These are phyloP conservation scores for Orthosia gracilis DNA, from an alignment of 2,888 invertebrate genomes.

Conservation along the genomic window DNA sequence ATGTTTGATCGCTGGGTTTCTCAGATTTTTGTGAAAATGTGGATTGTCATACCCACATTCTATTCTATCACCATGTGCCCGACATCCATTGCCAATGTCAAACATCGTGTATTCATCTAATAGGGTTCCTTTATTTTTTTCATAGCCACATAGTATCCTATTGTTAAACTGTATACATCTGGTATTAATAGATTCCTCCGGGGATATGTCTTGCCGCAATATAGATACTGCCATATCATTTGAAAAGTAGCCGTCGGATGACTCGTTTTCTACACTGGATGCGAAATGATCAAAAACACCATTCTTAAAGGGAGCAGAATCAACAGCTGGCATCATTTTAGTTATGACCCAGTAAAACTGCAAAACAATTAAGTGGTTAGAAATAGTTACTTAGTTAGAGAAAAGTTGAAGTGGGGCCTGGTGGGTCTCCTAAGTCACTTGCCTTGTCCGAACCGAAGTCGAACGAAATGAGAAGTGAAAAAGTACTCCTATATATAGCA, in stretches of 20 bases:
- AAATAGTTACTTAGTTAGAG: neutral
- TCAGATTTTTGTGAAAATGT: conserved; percentile 49
- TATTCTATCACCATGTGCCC: conserved; percentile 77
- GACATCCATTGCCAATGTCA: conserved; percentile 78
- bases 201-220: neutral
- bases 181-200: conserved; percentile 34
- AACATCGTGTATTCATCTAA: conserved; percentile 61
- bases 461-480: neutral
- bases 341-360: conserved; percentile 67
- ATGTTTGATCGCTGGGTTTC: neutral
- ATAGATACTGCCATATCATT: conserved; percentile 23
- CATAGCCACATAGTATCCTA: conserved; percentile 83
- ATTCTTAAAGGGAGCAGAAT: conserved; percentile 75
- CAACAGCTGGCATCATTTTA: conserved; percentile 56
- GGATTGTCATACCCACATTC: conserved; percentile 82
- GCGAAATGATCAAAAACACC: conserved; percentile 69
- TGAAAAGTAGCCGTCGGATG: conserved; percentile 48
- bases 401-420: neutral
- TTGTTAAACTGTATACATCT: conserved; percentile 76
- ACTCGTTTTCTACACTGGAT: conserved; percentile 25
- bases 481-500: neutral
- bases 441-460: neutral
- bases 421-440: neutral
- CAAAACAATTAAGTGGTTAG: conserved; percentile 47
- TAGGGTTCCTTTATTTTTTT: conserved; percentile 76